Conservation (phyloP, 2,797 vertebrate species). For the Chloroceryle amazona region DNA sequence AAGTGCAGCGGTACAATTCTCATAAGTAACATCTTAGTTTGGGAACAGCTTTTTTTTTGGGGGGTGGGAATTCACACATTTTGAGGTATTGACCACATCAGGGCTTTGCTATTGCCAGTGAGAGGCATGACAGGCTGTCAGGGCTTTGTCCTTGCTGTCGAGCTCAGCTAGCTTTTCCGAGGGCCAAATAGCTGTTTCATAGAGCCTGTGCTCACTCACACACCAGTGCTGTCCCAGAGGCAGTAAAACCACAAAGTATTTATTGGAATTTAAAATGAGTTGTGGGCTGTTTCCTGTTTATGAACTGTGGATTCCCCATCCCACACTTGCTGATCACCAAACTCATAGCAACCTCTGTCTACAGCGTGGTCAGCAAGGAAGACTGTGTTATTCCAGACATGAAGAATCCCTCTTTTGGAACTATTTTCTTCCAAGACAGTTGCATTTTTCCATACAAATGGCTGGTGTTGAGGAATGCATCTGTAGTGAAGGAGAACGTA, state of each 20-base stretch:
- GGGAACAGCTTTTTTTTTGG: neutral
- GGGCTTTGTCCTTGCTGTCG: neutral
- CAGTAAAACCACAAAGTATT: constrained; percentile 9
- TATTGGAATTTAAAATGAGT: constrained; percentile 4
- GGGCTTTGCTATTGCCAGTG: neutral
- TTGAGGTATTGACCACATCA: neutral
- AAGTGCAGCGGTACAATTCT: neutral
- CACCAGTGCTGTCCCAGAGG: neutral
- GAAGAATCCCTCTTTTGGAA: neutral
- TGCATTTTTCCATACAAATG: neutral
- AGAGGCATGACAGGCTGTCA: neutral
- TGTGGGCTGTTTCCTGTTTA: constrained; percentile 43
- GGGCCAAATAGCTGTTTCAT: neutral
- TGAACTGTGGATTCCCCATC: neutral
- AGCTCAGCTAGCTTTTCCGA: neutral
- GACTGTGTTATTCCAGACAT: neutral
- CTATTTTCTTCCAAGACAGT: neutral
- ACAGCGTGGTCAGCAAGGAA: neutral
- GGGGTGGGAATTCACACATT: neutral
- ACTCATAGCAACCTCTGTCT: rapidly evolving
- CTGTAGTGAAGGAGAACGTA: neutral
- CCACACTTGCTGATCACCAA: neutral
- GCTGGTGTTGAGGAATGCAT: neutral
- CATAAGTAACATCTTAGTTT: neutral
- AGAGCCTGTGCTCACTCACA: neutral